Evolutionary conservation across 2,113 vertebrate genomes (phyloP), one percentile per base, ranked within the genome.

Genomic region (Platichthys flesus): DNA sequence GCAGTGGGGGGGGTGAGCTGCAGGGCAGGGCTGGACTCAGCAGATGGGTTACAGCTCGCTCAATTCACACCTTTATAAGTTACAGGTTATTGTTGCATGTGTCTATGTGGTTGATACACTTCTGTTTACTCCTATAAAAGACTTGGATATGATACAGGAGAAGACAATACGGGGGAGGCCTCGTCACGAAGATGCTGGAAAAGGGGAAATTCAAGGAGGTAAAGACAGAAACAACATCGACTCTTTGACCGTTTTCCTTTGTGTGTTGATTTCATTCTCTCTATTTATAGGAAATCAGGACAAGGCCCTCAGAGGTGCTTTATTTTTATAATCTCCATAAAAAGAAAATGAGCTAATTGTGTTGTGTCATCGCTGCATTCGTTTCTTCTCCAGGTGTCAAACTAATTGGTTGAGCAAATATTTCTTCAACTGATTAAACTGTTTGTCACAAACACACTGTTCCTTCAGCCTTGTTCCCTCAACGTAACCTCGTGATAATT

Each of bases 21-120:
- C 61, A 74, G 87, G 90, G 85, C 63, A 56, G 37, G 79, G 74
- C 49, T 3, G 74, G 75, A 59, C 35, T 3, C 54, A 0, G 4
- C 14, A 42, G 82, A 20, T 20, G 28, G 57, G 42, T 90, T 91
- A 58, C 83, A 64, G 23, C 5, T 2, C 0, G 23, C 4, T 18
- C 9, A 7, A 10, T 58, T 74, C 78, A 65, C 21, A 16, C 72
- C 60, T 68, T 47, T 26, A 40, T 26, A 71, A 52, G 21, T 51
- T 12, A 56, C 49, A n/a, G 68, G 13, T 51, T 71, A 52, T 65
- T 64, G 31, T 59, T 1, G 65, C 60, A 6, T 8, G 31, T 31
- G 31, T 31, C 31, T 15, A 12, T 79, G 21, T 21, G 10, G 14
- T 18, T 51, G 31, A 64, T 31, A 40, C 59, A 70, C 2, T 20